Conservation (phyloP, 1,140 invertebrate species). For the Stegodyphus mimosarum region DNA sequence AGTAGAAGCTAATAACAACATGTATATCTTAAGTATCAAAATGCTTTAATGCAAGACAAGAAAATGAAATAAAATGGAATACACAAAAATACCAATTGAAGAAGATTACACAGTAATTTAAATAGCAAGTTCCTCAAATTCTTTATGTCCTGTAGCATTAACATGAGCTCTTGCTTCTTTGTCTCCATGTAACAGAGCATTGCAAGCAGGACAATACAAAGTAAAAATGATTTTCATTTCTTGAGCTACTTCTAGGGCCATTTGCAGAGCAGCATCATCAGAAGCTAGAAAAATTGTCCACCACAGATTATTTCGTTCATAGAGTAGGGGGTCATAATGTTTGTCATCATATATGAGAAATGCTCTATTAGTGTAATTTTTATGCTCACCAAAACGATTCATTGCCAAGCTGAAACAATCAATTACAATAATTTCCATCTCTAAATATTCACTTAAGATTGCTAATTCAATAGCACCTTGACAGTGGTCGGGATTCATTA, state of each 20-base stretch:
- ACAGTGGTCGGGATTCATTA: slow-evolving; percentile 79
- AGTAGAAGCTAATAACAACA: too few relatives aligned
- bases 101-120: background rate
- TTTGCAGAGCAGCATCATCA: slow-evolving; percentile 77
- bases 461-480: slow-evolving; percentile 94
- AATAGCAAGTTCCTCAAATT: slow-evolving; percentile 79
- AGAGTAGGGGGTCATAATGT: slow-evolving; percentile 93
- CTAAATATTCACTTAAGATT: slow-evolving; percentile 88
- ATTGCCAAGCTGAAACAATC: slow-evolving; percentile 90
- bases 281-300: slow-evolving; percentile 83
- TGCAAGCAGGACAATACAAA: slow-evolving; percentile 83
- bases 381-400: slow-evolving; percentile 94
- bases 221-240: slow-evolving; percentile 90
- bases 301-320: slow-evolving; percentile 76
- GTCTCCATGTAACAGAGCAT: slow-evolving; percentile 80
- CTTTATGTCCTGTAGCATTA: slow-evolving; percentile 83
- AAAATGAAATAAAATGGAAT: too few relatives aligned
- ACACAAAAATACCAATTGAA: too few relatives aligned
- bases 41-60: too few relatives aligned
- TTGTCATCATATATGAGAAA: slow-evolving; percentile 95
- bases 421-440: slow-evolving; percentile 92
- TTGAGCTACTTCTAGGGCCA: slow-evolving; percentile 84
- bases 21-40: too few relatives aligned
- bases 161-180: slow-evolving; percentile 85
- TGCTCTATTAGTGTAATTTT: slow-evolving; percentile 83